phyloP scores from a whole-genome alignment of 2,888 invertebrate genomes.

The Rhingia campestris region DNA sequence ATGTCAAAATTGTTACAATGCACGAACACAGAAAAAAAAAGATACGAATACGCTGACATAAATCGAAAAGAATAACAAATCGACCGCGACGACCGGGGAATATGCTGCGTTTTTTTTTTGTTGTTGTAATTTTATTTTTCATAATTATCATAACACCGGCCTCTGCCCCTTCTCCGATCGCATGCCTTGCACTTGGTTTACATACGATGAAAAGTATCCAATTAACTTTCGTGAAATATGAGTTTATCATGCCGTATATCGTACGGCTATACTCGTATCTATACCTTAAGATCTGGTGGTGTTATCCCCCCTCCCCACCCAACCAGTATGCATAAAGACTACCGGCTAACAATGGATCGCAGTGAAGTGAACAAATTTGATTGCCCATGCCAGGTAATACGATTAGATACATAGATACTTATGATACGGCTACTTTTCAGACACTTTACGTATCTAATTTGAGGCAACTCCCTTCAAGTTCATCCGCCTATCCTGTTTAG shows the following conservation, averaged over 20 bases:
- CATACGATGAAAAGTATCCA: constrained; percentile 46
- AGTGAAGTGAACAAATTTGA: not conserved
- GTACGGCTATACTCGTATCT: not conserved
- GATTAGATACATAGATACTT: constrained; percentile 45
- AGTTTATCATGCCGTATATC: constrained; percentile 32
- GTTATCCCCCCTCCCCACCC: constrained; percentile 22
- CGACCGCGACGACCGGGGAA: not conserved
- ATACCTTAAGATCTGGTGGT: not conserved
- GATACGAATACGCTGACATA: not conserved
- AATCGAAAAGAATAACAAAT: not conserved
- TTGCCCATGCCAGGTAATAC: constrained; percentile 36
- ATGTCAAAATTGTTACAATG: constrained; percentile 39
- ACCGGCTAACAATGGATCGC: not conserved
- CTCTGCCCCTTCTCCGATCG: too few species aligned
- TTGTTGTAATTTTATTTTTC: too few species aligned
- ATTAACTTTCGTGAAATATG: constrained; percentile 54
- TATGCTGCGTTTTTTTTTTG: too few species aligned
- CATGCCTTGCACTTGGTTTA: constrained; percentile 17
- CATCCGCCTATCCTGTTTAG: not conserved
- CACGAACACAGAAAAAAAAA: constrained; percentile 9
- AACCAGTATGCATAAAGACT: constrained; percentile 17
- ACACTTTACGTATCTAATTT: not conserved
- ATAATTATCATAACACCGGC: too few species aligned
- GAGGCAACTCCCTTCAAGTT: not conserved
- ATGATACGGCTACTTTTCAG: not conserved